These are phyloP conservation scores for Tiphia femorata DNA, from an alignment of 2,888 invertebrate genomes.

Conservation along the genomic window DNA sequence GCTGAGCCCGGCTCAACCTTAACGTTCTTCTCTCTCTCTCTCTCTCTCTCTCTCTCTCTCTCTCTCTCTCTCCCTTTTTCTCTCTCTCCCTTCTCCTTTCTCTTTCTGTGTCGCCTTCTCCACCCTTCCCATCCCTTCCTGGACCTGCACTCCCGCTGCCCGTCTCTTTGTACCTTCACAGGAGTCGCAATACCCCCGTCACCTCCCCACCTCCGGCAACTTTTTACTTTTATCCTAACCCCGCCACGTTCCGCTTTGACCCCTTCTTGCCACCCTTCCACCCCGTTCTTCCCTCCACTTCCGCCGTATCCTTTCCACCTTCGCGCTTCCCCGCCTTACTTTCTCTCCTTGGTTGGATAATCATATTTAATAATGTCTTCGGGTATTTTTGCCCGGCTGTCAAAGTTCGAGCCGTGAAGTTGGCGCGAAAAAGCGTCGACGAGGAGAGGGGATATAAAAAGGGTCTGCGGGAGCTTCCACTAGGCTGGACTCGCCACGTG, in stretches of 20 bases:
- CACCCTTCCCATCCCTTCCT: slow-evolving; percentile 13
- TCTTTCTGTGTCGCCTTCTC: too few species aligned
- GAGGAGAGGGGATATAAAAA: slow-evolving; percentile 24
- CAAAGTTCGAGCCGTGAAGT: slow-evolving; percentile 57
- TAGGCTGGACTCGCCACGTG: too few species aligned
- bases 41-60: too few species aligned
- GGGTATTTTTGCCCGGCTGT: slow-evolving; percentile 61
- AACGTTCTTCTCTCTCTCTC: slow-evolving; percentile 24
- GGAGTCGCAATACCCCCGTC: slow-evolving; percentile 37
- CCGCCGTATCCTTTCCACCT: slow-evolving; percentile 9
- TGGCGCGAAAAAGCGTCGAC: slow-evolving; percentile 45
- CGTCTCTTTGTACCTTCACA: slow-evolving; percentile 18
- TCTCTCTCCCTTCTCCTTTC: slow-evolving; percentile 1
- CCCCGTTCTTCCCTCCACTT: not conserved
- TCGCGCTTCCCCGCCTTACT: slow-evolving; percentile 8
- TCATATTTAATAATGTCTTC: slow-evolving; percentile 67
- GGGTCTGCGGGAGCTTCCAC: too few species aligned
- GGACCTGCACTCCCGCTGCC: slow-evolving; percentile 19
- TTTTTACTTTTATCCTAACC: slow-evolving; percentile 49
- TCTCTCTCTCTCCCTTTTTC: not conserved
- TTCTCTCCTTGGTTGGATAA: slow-evolving; percentile 32
- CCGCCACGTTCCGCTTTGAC: too few species aligned
- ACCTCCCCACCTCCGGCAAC: slow-evolving; percentile 34
- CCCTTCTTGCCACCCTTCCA: slow-evolving; percentile 5
- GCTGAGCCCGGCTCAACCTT: slow-evolving; percentile 54